phyloP scores from a whole-genome alignment of 2,113 vertebrate species.

The Psittacara wagleri region DNA sequence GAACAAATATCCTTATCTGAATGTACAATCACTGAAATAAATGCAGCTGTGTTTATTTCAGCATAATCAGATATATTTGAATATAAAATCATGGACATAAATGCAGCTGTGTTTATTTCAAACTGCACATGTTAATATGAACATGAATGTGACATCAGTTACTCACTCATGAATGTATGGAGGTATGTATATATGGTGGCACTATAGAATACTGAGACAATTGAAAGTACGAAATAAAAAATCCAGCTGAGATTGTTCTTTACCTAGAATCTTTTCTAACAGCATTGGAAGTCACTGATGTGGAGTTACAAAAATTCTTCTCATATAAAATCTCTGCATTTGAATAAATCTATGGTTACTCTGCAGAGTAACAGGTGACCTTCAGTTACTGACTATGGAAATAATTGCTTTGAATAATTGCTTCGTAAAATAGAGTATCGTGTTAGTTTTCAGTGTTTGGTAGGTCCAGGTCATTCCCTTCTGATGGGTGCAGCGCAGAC shows the following conservation, averaged over 20 bases:
- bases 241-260: not conserved
- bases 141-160: conserved; percentile 45
- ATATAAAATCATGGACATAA: conserved; percentile 64
- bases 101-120: conserved; percentile 65
- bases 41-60: conserved; percentile 70
- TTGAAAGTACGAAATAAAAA: not conserved
- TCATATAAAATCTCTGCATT: not conserved
- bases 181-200: not conserved
- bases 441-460: conserved; percentile 2
- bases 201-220: not conserved
- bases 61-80: conserved; percentile 69
- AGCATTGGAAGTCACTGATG: not conserved
- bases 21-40: conserved; percentile 66
- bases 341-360: not conserved
- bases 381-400: conserved; percentile 9
- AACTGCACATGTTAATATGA: conserved; percentile 54
- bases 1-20: conserved; percentile 64
- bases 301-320: not conserved
- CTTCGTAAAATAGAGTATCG: not conserved
- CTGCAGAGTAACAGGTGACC: not conserved
- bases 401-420: conserved; percentile 42
- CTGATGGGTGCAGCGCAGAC: not conserved
- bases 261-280: not conserved
- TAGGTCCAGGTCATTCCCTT: not conserved
- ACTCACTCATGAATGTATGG: not conserved